Evolutionary conservation across 1,140 invertebrate genomes (phyloP), one percentile per base, ranked within the genome.

Genomic region (Drosophila sucinea): DNA sequence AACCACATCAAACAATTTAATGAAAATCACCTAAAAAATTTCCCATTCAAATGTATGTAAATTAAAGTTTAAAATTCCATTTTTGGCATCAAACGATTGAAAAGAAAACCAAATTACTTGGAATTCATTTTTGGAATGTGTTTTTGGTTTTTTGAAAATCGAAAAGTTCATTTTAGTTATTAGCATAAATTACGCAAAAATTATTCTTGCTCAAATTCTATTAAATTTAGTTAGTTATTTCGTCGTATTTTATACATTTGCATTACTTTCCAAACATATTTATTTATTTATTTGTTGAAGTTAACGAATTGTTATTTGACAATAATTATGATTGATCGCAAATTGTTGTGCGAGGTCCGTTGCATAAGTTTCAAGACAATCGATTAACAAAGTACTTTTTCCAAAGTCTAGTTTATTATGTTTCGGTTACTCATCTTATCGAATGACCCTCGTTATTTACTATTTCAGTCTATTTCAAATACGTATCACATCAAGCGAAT

Each of bases 301-400:
- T 40, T 41, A 27, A 51, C 44, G 1, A 27, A 51, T 27, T 51
- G 17, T 51, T 51, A 51, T 51, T 51, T 25, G 25, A 51, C 44
- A 51, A 51, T 51, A 51, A 51, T 51, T 51, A 51, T 51, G 44
- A 51, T 51, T 51, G 44, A 51, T 51, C 4, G 23, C 23, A 27
- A 27, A 10, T 27, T 51, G 8, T 27, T 25, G 38, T 7, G 17
- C 17, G 44, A 47, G 44, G 44, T 5, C 5, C 1, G 44, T 8
- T 47, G 10, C 10, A 40, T 30, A 17, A 17, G 17, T 17, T 17
- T 17, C 17, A 17, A 17, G 17, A 17, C 17, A 17, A 17, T 17
- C 17, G 17, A 17, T 17, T 17, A 17, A 17, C 17, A 17, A 17
- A 17, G 17, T 17, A 17, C 17, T 17, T 17, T 17, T 17, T 17